Conservation (phyloP, 2,888 invertebrate species). For the Amorpha juglandis region DNA sequence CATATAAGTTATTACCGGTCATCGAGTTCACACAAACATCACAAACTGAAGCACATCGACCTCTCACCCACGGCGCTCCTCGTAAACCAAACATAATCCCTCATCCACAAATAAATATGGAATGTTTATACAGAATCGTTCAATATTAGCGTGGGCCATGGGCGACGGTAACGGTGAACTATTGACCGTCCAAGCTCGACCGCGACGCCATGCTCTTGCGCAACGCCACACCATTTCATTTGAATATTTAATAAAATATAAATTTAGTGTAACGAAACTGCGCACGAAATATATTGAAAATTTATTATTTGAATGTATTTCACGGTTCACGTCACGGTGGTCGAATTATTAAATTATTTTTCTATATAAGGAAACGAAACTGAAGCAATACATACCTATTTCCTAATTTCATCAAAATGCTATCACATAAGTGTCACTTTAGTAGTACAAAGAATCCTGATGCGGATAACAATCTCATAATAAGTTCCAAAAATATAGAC, state of each 20-base stretch:
- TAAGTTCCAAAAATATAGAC: too few species aligned
- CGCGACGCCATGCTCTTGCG: constrained; percentile 13
- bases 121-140: constrained; percentile 14
- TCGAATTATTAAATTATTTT: constrained; percentile 6
- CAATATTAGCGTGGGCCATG: constrained; percentile 28
- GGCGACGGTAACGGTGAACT: constrained; percentile 41
- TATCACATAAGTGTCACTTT: background rate
- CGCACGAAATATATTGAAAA: constrained; percentile 7
- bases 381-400: background rate
- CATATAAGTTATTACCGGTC: too few species aligned
- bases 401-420: background rate
- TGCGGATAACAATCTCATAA: too few species aligned
- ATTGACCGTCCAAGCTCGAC: constrained; percentile 41
- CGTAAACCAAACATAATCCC: background rate
- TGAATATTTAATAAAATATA: constrained; percentile 24
- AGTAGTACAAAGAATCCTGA: too few species aligned
- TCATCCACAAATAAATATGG: constrained; percentile 1
- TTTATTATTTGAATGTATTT: background rate
- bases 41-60: background rate
- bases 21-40: background rate
- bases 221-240: constrained; percentile 23
- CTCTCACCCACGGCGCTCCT: background rate
- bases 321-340: constrained; percentile 1
- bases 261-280: constrained; percentile 14
- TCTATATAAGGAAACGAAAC: background rate